These are phyloP conservation scores for Gambelia wislizenii DNA, from an alignment of 2,797 vertebrate genomes.

Conservation along the genomic window DNA sequence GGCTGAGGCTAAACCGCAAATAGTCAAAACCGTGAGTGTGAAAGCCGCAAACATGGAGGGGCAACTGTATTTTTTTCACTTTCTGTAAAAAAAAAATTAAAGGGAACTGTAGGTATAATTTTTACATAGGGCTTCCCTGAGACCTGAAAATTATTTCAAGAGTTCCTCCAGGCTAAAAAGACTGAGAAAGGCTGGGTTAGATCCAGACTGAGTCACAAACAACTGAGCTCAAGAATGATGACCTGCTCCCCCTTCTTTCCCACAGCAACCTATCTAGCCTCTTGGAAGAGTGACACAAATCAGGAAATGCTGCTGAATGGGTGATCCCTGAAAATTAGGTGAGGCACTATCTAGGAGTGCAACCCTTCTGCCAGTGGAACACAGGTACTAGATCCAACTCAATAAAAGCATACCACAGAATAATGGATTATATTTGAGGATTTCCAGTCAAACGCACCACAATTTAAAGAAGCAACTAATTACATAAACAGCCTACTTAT, in stretches of 20 bases:
- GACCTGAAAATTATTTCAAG: too few species aligned
- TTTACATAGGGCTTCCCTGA: too few species aligned
- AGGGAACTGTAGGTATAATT: too few species aligned
- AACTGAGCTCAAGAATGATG: neutral
- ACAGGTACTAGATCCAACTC: neutral
- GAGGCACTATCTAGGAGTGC: neutral
- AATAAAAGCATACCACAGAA: neutral
- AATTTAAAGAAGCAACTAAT: neutral
- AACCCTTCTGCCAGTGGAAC: neutral
- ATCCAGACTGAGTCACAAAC: neutral
- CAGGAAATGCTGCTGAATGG: neutral
- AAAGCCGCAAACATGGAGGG: too few species aligned
- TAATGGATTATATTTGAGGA: neutral
- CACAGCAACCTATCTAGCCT: neutral
- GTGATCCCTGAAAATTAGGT: neutral
- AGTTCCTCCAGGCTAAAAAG: too few species aligned
- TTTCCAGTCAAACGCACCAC: neutral
- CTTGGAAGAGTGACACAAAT: neutral
- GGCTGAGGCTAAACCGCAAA: too few species aligned
- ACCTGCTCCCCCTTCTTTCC: neutral
- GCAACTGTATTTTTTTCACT: too few species aligned
- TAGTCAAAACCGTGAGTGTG: too few species aligned
- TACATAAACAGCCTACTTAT: neutral
- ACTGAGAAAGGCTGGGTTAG: too few species aligned
- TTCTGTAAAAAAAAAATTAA: too few species aligned